Evolutionary conservation across 1,140 invertebrate genomes (phyloP).

Genomic region (Drosophila subobscura): DNA sequence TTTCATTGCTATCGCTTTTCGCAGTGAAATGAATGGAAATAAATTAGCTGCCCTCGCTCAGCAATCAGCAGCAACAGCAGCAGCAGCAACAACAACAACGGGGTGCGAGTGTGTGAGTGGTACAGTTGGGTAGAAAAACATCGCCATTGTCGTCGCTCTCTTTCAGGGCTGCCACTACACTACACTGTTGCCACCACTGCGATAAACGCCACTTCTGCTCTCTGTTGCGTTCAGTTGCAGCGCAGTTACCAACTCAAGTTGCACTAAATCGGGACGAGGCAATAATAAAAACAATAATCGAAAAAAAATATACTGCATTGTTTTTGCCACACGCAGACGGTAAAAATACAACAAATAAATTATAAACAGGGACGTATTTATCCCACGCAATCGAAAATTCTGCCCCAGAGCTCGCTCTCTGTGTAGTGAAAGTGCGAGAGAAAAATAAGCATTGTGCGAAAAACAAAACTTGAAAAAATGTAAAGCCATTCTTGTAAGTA

Average conservation of each 20-base stretch:
- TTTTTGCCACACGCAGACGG: constrained; percentile 7
- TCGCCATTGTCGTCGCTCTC: constrained; percentile 53
- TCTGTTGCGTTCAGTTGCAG: constrained; percentile 8
- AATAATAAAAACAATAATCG: no score
- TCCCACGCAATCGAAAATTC: constrained; percentile 15
- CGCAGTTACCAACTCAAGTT: no score
- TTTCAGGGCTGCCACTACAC: constrained; percentile 54
- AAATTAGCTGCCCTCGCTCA: no score
- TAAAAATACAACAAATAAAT: constrained; percentile 33
- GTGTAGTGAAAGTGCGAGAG: constrained; percentile 22
- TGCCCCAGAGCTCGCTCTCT: background rate
- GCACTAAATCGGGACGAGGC: no score
- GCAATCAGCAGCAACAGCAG: constrained; percentile 20
- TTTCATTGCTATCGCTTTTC: no score
- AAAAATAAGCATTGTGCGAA: constrained; percentile 1
- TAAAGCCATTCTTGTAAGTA: constrained; percentile 24
- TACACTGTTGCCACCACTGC: constrained; percentile 37
- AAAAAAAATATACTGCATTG: background rate
- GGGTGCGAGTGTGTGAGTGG: constrained; percentile 71
- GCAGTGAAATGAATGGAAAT: no score
- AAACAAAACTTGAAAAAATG: constrained; percentile 37
- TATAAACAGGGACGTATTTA: constrained; percentile 14
- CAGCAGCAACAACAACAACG: constrained; percentile 1
- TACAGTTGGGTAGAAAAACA: constrained; percentile 81
- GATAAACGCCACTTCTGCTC: constrained; percentile 1